Evolutionary conservation across 2,888 invertebrate genomes (phyloP).

Genomic region (Micoletzkya japonica): DNA sequence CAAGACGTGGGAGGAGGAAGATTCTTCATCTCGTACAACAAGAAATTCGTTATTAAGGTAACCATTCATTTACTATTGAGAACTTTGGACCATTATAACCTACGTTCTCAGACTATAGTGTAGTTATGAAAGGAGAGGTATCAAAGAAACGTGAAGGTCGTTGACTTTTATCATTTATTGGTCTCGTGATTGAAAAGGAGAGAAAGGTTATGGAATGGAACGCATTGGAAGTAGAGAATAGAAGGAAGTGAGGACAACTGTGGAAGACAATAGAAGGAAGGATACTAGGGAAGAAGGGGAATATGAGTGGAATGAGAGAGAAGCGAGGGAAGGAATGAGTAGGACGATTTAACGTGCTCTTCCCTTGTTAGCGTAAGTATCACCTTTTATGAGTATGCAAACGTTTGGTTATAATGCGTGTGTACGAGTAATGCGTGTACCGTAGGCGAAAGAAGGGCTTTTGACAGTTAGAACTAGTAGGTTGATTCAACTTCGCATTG

Average conservation of each 20-base stretch:
- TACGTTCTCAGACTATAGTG: too few species aligned
- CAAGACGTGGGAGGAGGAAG: conserved; percentile 42
- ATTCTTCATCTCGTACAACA: conserved; percentile 59
- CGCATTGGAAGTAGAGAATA: not conserved
- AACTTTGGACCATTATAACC: too few species aligned
- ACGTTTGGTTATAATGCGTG: too few species aligned
- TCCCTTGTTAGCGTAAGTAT: too few species aligned
- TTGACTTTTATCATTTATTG: not conserved
- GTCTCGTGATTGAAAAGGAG: not conserved
- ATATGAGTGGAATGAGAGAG: not conserved
- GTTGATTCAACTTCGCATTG: too few species aligned
- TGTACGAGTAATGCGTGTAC: not conserved
- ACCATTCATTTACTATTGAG: too few species aligned
- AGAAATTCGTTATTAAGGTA: conserved; percentile 61
- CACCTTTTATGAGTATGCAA: too few species aligned
- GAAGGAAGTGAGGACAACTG: not conserved
- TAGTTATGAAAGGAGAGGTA: too few species aligned
- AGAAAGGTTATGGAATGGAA: not conserved
- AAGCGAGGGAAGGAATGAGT: not conserved
- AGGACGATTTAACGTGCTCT: too few species aligned
- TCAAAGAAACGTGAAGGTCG: too few species aligned
- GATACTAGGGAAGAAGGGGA: not conserved
- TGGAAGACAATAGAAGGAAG: conserved; percentile 1
- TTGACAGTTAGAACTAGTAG: too few species aligned
- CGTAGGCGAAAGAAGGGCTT: not conserved